A percentile compares a stretch with the other conserved stretches of the same genome.
These are phyloP conservation scores for Philopedon plagiatum DNA, from an alignment of 2,888 invertebrate species.

Conservation along the genomic window DNA sequence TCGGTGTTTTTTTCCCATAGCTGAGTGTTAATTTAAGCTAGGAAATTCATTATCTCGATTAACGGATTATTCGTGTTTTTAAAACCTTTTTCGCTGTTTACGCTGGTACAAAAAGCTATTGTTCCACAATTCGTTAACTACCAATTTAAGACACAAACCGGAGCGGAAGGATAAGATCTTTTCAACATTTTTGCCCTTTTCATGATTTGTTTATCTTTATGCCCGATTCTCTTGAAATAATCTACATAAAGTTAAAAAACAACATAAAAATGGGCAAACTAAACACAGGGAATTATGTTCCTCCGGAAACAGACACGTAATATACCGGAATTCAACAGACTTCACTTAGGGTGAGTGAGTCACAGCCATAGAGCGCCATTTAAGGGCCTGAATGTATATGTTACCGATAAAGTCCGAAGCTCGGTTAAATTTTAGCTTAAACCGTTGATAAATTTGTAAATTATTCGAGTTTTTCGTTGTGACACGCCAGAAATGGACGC, in stretches of 20 bases:
- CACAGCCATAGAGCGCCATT: no score
- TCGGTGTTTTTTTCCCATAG: conserved; percentile 3
- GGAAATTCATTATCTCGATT: background rate
- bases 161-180: no score
- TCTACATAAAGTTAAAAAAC: background rate
- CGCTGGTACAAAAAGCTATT: background rate
- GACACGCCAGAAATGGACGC: no score
- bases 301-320: background rate
- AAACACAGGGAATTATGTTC: background rate
- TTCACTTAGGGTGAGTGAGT: background rate
- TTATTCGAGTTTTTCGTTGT: no score
- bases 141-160: no score
- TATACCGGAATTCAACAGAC: background rate
- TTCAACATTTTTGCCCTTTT: no score
- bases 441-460: no score
- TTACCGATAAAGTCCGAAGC: no score
- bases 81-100: background rate
- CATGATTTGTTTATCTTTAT: no score
- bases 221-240: background rate
- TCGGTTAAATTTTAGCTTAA: no score
- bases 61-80: background rate
- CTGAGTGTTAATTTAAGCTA: background rate
- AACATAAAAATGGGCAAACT: background rate
- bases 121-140: background rate
- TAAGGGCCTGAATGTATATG: background rate